Base-by-base conservation (phyloP, 2,888 invertebrate species). In the Drosophila fulvimacula region DNA sequence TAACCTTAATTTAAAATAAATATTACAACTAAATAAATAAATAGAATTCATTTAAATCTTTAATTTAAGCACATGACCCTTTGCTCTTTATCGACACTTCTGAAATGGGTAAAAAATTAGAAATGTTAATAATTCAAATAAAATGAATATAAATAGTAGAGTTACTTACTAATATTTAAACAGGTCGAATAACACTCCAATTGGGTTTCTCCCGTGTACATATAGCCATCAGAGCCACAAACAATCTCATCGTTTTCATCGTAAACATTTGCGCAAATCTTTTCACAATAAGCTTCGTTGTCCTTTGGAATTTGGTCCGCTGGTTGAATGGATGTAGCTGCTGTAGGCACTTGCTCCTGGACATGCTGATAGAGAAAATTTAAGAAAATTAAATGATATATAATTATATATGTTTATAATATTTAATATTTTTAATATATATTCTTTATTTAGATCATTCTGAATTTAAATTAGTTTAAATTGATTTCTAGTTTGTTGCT, bases 151-250 rank as follows among this genome's bases (percentile, higher is more conserved):
- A 30, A n/a, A 27, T 0, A n/a, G 1, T 19, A 17, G 11, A 15
- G 9, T 4, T 32, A 80, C 90, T 85, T 69, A 92, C 92, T 91
- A 71, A 92, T 92, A 66, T 90, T 91, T 56, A 92, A 77, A 72
- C 92, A 92, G 10, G 92, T 88, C 10, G 92, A 90, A 77, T 92
- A 92, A 46, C 92, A 92, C 76, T 92, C 88, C 71, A 92, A 82
- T 70, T 92, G 92, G 1, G 92, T 79, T 67, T 92, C 92, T 52
- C 92, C 92, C 7, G 92, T 92, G 61, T 92, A 92, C 92, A 92
- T 92, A 58, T 90, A 92, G 48, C 92, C 92, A 77, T 92, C 92
- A 17, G 92, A 92, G 27, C 92, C 92, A 65, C 92, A 92, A 2
- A 92, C 87, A 30, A 92, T 88, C 76, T 92, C 91, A 60, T 92